Percentiles rank a stretch among this genome's conserved stretches.
Conservation (phyloP, 2,888 invertebrate species). For the Troides oblongomaculatus region DNA sequence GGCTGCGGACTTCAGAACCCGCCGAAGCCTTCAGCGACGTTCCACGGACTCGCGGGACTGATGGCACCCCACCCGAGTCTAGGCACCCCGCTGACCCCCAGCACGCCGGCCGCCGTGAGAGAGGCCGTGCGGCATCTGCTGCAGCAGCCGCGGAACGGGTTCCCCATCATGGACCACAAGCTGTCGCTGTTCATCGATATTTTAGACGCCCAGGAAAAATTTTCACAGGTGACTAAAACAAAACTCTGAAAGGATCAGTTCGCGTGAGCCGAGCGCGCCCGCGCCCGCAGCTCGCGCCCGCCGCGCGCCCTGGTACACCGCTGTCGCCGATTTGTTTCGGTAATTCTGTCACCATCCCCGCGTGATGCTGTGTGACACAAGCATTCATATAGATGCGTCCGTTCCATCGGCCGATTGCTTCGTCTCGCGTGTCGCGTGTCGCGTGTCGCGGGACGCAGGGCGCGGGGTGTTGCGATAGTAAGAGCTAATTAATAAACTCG, state of each 20-base stretch:
- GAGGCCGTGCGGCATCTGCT: constrained; percentile 85
- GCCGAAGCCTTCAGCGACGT: constrained; percentile 83
- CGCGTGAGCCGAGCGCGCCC: background rate
- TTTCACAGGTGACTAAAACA: constrained; percentile 83
- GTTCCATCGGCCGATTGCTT: too few relatives aligned
- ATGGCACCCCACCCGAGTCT: constrained; percentile 53
- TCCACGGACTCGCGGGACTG: constrained; percentile 77
- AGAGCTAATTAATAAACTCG: too few relatives aligned
- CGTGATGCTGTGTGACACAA: too few relatives aligned
- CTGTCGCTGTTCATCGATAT: constrained; percentile 90
- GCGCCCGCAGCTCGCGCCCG: background rate
- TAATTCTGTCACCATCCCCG: too few relatives aligned
- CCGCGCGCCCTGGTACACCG: background rate
- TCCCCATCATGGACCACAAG: constrained; percentile 88
- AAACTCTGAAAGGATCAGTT: background rate
- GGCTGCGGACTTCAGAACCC: constrained; percentile 68
- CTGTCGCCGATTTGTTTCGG: too few relatives aligned
- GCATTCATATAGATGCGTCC: too few relatives aligned
- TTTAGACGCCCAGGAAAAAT: constrained; percentile 89
- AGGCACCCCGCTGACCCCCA: constrained; percentile 69
- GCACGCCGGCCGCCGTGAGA: constrained; percentile 83
- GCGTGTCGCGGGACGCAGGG: too few relatives aligned
- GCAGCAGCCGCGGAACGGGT: constrained; percentile 85
- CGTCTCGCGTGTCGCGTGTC: too few relatives aligned
- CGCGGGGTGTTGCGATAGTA: too few relatives aligned